A percentile compares a stretch with the other conserved stretches of the same genome.
These are phyloP conservation scores for Megaceryle maxima DNA, from an alignment of 2,113 vertebrate species.

Conservation along the genomic window DNA sequence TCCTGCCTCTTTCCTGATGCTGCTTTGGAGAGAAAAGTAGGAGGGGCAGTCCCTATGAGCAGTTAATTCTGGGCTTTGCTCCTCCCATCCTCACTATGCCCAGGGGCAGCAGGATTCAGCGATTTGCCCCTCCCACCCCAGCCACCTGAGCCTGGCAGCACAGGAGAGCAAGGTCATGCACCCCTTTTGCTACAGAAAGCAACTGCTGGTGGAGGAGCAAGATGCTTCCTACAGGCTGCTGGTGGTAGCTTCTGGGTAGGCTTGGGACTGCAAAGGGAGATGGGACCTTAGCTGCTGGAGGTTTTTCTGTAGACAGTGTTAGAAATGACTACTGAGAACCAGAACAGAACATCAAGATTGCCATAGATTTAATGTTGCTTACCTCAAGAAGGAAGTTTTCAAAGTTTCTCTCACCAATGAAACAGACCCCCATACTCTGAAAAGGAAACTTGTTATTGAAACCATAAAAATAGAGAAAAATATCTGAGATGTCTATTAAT, in stretches of 20 bases:
- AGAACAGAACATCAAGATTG: not conserved
- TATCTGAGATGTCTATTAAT: not conserved
- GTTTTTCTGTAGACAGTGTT: not conserved
- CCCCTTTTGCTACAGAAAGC: not conserved
- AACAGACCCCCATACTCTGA: conserved; percentile 99
- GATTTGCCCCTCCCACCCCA: not conserved
- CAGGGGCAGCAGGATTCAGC: not conserved
- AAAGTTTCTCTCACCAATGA: conserved; percentile 92
- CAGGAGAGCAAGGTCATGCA: not conserved
- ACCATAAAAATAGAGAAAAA: not conserved
- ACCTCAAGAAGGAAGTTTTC: conserved; percentile 95
- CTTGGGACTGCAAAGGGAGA: not conserved
- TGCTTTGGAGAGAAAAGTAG: not conserved
- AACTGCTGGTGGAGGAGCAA: not conserved
- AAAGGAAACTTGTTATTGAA: not conserved
- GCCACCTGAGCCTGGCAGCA: not conserved
- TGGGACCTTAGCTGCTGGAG: not conserved
- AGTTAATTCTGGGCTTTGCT: not conserved
- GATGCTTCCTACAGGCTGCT: not conserved
- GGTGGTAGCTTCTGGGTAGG: not conserved
- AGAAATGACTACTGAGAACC: not conserved
- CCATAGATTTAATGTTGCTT: not conserved
- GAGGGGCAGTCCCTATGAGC: not conserved
- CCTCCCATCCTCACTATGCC: not conserved
- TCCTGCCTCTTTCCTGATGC: not conserved